phyloP scores from a whole-genome alignment of 2,113 vertebrate species.

The Oryzias celebensis region DNA sequence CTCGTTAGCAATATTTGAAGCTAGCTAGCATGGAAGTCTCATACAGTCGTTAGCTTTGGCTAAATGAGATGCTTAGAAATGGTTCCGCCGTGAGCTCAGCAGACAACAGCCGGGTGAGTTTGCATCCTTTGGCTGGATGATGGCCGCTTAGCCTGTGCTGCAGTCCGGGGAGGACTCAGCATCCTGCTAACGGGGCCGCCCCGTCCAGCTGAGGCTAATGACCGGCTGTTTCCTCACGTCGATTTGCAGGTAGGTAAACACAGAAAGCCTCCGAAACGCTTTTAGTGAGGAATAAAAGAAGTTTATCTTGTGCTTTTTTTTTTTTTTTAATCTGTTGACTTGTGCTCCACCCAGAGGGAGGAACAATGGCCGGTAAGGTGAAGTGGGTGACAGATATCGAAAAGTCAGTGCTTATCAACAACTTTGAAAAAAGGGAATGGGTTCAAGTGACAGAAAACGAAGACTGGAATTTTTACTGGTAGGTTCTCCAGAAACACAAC shows the following conservation, averaged over 20 bases:
- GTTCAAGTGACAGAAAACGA: slow-evolving; percentile 89
- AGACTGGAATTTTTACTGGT: slow-evolving; percentile 99
- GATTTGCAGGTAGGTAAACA: slow-evolving; percentile 50
- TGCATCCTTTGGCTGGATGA: slow-evolving; percentile 48
- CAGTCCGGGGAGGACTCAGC: slow-evolving; percentile 52
- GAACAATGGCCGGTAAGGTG: slow-evolving; percentile 91
- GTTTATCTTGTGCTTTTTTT: background rate
- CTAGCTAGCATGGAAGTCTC: slow-evolving; percentile 26
- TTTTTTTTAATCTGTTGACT: slow-evolving; percentile 20
- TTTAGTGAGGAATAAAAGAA: background rate
- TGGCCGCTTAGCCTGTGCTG: slow-evolving; percentile 59
- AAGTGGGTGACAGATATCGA: slow-evolving; percentile 99
- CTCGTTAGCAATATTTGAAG: slow-evolving; percentile 15
- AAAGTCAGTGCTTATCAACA: slow-evolving; percentile 97
- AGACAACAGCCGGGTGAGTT: slow-evolving; percentile 19
- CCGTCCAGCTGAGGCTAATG: slow-evolving; percentile 60
- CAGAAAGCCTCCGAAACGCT: background rate
- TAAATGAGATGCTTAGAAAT: background rate
- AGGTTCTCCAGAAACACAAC: slow-evolving; percentile 35
- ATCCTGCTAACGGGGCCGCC: slow-evolving; percentile 47
- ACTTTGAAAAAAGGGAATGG: slow-evolving; percentile 99
- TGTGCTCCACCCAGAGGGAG: slow-evolving; percentile 56
- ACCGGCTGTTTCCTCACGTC: slow-evolving; percentile 59
- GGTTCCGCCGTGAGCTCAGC: background rate
- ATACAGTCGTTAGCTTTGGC: background rate